Evolutionary conservation across 2,113 vertebrate species (phyloP), one percentile per base, ranked within the genome.

Genomic region (Bubalus kerabau): DNA sequence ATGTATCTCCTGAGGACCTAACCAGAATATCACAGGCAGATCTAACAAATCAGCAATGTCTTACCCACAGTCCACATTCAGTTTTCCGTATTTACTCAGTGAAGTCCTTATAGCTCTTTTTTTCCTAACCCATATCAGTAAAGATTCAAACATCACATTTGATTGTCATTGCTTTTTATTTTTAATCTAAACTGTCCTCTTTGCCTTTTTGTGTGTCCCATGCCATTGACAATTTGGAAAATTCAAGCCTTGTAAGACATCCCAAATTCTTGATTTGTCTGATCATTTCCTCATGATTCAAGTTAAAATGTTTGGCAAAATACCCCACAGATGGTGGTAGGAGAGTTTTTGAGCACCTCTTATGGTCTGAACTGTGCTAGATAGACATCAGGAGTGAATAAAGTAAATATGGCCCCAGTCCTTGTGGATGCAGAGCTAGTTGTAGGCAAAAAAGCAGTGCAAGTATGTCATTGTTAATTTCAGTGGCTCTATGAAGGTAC

Each of bases 191-290:
- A 81, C n/a, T 90, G 11, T 4, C 3, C 6, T n/a, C 6, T 85
- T 81, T 87, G 24, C 26, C 43, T 67, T 78, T 57, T 78, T 83
- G 54, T 90, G 7, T 88, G 14, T 92, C 88, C 71, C 54, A 84
- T 81, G 23, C 46, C 60, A 43, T 23, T 93, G 43, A 91, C 19
- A 59, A 7, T 56, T 59, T 82, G 7, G 92, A 95, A 96, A 87
- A 50, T 90, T 87, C 11, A 82, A 52, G 48, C 56, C 46, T 89
- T 85, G 4, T 88, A 91, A 97, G 88, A 91, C 71, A 43, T 43
- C 30, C 50, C n/a, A 91, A 6, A 81, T 93, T 95, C 82, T 94
- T 95, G 84, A 59, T 91, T 85, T 88, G 24, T 56, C 21, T 92
- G 5, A 81, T 87, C 17, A 67, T 94, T 94, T 96, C 80, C 36